These are phyloP conservation scores for Leistus spinibarbis DNA, from an alignment of 2,888 invertebrate genomes.

Conservation along the genomic window DNA sequence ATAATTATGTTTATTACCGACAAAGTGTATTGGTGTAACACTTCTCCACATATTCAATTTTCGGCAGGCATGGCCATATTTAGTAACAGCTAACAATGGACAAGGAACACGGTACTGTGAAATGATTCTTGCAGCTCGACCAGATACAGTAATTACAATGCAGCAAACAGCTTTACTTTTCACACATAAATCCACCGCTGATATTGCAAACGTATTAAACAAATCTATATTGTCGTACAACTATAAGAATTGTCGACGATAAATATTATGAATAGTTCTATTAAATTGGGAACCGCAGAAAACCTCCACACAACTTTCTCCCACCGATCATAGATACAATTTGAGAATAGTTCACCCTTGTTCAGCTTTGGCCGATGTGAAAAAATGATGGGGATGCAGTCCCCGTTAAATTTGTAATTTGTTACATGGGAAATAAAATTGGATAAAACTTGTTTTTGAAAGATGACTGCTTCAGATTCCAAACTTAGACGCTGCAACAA, in stretches of 20 bases:
- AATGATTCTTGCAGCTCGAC: conserved; percentile 71
- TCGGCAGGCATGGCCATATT: conserved; percentile 70
- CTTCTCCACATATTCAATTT: conserved; percentile 68
- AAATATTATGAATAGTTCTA: too few relatives aligned
- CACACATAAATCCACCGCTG: conserved; percentile 76
- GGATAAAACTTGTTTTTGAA: conserved; percentile 78
- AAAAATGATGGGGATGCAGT: too few relatives aligned
- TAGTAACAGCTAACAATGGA: conserved; percentile 76
- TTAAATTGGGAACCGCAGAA: too few relatives aligned
- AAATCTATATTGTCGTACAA: conserved; percentile 59
- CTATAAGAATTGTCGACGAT: conserved; percentile 7
- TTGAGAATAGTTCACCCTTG: too few relatives aligned
- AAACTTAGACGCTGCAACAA: conserved; percentile 77
- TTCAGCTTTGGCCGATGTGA: too few relatives aligned
- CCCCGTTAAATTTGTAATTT: neutral
- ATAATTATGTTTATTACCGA: conserved; percentile 65
- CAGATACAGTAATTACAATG: conserved; percentile 77
- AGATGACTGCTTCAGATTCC: conserved; percentile 85
- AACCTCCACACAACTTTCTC: too few relatives aligned
- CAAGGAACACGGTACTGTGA: conserved; percentile 73
- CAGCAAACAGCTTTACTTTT: conserved; percentile 74
- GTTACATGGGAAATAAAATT: conserved; percentile 66
- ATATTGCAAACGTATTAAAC: conserved; percentile 71
- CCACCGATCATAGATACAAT: too few relatives aligned
- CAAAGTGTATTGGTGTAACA: conserved; percentile 62